Evolutionary conservation across 2,113 vertebrate species (phyloP).

Genomic region (Xiphias gladius): DNA sequence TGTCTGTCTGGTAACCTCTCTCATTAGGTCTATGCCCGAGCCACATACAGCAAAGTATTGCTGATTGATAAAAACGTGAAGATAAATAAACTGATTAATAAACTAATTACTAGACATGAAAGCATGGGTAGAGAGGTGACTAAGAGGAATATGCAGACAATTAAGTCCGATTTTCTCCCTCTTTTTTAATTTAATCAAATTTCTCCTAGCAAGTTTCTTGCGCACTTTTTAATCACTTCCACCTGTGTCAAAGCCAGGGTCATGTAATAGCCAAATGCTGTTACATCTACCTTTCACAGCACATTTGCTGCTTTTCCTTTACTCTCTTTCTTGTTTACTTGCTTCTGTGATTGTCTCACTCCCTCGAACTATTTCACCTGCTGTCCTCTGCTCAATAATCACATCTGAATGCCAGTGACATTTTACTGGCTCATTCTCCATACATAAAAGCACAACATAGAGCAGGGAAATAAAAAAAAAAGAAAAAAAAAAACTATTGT

Average conservation of each 20-base stretch:
- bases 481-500: conserved; percentile 34
- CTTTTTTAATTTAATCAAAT: not conserved
- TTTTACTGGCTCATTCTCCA: conserved; percentile 60
- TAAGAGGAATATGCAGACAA: not conserved
- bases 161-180: not conserved
- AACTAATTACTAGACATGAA: not conserved
- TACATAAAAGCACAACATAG: conserved; percentile 59
- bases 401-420: conserved; percentile 65
- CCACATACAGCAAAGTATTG: not conserved
- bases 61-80: not conserved
- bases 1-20: not conserved
- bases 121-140: not conserved
- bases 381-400: conserved; percentile 66
- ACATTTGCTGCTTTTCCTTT: not conserved
- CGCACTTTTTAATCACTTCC: not conserved
- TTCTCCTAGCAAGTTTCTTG: not conserved
- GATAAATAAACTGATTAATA: not conserved
- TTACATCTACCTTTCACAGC: not conserved
- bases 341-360: conserved; percentile 27
- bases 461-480: conserved; percentile 36
- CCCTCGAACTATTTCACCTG: conserved; percentile 39
- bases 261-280: conserved; percentile 23
- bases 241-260: conserved; percentile 23
- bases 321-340: conserved; percentile 24
- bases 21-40: not conserved